Evolutionary conservation across 2,888 invertebrate genomes (phyloP).

Genomic region (Oithona nana): DNA sequence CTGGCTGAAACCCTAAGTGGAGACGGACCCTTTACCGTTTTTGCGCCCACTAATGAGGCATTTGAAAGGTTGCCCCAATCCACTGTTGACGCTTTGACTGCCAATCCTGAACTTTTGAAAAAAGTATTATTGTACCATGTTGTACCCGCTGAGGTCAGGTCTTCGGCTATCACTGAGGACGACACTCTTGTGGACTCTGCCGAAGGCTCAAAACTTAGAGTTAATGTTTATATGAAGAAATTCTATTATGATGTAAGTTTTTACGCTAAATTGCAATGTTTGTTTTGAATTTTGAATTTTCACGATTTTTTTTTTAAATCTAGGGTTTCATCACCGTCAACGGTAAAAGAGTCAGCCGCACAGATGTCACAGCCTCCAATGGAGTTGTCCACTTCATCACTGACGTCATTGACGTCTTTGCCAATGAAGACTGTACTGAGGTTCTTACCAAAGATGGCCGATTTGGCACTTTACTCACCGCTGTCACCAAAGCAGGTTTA

Average conservation of each 20-base stretch:
- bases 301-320: not conserved
- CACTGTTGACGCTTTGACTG: not conserved
- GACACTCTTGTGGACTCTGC: not conserved
- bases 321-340: constrained; percentile 13
- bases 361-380: constrained; percentile 4
- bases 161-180: not conserved
- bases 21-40: constrained; percentile 2
- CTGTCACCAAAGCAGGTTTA: not conserved
- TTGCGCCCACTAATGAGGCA: constrained; percentile 4
- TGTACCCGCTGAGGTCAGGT: not conserved
- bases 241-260: not conserved
- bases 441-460: not conserved
- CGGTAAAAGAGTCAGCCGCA: not conserved
- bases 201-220: constrained; percentile 4
- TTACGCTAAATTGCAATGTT: not conserved
- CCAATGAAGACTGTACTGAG: not conserved
- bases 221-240: constrained; percentile 1
- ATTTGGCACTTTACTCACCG: not conserved
- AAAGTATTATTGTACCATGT: constrained; percentile 9
- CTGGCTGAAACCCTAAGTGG: not conserved
- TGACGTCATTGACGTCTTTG: not conserved
- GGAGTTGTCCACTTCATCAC: constrained; percentile 11
- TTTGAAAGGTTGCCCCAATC: not conserved
- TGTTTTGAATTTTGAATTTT: not conserved
- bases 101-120: not conserved